phyloP scores from a whole-genome alignment of 2,888 invertebrate genomes.

The Pandemis corylana region DNA sequence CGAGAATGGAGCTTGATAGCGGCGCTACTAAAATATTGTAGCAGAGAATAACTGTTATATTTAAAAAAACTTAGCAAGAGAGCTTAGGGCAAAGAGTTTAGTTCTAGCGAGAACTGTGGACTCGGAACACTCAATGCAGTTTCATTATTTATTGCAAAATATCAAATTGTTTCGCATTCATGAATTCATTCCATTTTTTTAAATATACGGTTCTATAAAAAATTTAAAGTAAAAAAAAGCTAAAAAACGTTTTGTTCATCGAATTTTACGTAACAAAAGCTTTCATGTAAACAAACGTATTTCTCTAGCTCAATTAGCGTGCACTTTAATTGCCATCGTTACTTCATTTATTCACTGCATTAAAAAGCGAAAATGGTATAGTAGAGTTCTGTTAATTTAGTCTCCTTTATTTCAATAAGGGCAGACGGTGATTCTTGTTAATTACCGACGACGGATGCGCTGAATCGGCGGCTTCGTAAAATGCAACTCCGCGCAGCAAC shows the following conservation, averaged over 20 bases:
- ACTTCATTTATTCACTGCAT: slow-evolving; percentile 29
- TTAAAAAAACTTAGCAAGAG: background rate
- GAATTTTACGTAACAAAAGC: background rate
- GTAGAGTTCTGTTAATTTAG: slow-evolving; percentile 61
- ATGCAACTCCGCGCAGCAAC: slow-evolving; percentile 52
- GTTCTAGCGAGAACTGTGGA: no score
- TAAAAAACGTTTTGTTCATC: background rate
- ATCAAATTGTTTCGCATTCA: no score
- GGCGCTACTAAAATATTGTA: background rate
- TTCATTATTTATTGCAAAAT: no score
- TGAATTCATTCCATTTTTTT: no score
- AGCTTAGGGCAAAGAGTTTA: no score
- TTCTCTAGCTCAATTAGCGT: slow-evolving; percentile 10
- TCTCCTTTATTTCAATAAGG: slow-evolving; percentile 72
- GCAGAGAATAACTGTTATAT: background rate
- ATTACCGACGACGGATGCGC: slow-evolving; percentile 71
- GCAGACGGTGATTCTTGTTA: slow-evolving; percentile 73
- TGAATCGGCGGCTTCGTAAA: slow-evolving; percentile 51
- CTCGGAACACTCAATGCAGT: no score
- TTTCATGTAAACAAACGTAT: slow-evolving; percentile 11
- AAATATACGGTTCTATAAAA: no score
- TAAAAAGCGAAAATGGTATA: slow-evolving; percentile 27
- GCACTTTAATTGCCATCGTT: slow-evolving; percentile 29
- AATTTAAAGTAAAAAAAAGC: background rate
- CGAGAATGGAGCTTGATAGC: slow-evolving; percentile 1